phyloP scores from a whole-genome alignment of 2,797 vertebrate genomes.

The Crocidura indochinensis region DNA sequence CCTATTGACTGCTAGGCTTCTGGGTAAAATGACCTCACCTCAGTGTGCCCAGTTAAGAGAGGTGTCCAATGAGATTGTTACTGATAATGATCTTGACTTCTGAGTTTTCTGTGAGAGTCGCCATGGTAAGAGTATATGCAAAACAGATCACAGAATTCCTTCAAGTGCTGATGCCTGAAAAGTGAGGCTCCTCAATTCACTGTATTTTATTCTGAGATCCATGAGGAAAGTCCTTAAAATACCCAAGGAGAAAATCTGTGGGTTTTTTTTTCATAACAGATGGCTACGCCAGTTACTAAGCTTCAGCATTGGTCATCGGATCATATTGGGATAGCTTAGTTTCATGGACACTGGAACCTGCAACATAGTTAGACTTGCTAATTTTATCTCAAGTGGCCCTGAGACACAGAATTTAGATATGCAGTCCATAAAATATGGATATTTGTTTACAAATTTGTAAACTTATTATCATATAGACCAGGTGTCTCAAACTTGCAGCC shows the following conservation, averaged over 20 bases:
- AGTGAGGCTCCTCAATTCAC: neutral
- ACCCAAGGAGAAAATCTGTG: neutral
- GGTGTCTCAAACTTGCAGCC: too few species aligned
- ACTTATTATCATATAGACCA: neutral
- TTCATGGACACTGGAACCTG: too few species aligned
- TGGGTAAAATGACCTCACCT: neutral
- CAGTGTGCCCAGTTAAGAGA: neutral
- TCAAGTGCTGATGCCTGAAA: neutral
- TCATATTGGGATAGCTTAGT: neutral
- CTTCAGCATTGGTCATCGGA: neutral
- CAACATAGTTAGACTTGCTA: neutral
- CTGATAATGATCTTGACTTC: neutral
- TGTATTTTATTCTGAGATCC: constrained; percentile 2
- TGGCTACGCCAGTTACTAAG: neutral
- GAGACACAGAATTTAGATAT: neutral
- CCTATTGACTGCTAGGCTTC: too few species aligned
- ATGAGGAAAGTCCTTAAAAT: neutral
- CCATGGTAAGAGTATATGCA: neutral
- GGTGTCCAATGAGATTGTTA: too few species aligned
- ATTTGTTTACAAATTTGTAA: neutral
- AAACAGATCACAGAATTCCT: neutral
- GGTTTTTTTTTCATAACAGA: neutral
- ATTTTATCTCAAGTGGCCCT: neutral
- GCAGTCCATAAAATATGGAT: neutral
- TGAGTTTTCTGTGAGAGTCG: neutral